These are phyloP conservation scores for Augochlorella aurata DNA, from an alignment of 2,888 invertebrate species.

Conservation along the genomic window DNA sequence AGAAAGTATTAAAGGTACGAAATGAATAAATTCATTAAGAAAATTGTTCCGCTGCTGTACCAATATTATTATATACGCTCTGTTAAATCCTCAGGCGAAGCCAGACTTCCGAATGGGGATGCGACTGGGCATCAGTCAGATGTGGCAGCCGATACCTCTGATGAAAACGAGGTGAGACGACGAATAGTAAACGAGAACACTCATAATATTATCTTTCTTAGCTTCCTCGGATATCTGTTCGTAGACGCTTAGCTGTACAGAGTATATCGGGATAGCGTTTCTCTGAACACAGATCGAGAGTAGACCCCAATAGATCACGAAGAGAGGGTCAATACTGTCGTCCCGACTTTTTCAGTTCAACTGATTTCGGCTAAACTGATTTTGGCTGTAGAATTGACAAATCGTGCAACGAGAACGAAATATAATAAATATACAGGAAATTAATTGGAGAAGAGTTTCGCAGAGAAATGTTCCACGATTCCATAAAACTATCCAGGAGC, in stretches of 20 bases:
- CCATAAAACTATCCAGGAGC: no score
- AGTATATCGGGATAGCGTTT: neutral
- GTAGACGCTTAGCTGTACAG: constrained; percentile 45
- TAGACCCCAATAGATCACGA: neutral
- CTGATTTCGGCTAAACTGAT: no score
- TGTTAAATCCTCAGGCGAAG: constrained; percentile 84
- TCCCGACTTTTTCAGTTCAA: no score
- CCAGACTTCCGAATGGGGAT: constrained; percentile 87
- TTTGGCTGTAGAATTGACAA: no score
- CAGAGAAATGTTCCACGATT: no score
- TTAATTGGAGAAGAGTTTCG: no score
- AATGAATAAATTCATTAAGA: neutral
- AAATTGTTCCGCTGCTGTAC: neutral
- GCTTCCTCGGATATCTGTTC: constrained; percentile 40
- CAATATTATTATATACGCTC: neutral
- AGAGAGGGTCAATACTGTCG: neutral
- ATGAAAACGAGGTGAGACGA: constrained; percentile 76
- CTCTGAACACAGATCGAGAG: neutral
- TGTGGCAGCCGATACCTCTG: constrained; percentile 84
- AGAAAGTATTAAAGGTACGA: constrained; percentile 91
- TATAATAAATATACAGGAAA: no score
- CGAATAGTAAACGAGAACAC: neutral
- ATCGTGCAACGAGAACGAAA: no score
- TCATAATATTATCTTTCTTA: constrained; percentile 9
- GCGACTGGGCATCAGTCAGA: constrained; percentile 86